phyloP scores from a whole-genome alignment of 2,888 invertebrate species.

The Trimorus sp. region DNA sequence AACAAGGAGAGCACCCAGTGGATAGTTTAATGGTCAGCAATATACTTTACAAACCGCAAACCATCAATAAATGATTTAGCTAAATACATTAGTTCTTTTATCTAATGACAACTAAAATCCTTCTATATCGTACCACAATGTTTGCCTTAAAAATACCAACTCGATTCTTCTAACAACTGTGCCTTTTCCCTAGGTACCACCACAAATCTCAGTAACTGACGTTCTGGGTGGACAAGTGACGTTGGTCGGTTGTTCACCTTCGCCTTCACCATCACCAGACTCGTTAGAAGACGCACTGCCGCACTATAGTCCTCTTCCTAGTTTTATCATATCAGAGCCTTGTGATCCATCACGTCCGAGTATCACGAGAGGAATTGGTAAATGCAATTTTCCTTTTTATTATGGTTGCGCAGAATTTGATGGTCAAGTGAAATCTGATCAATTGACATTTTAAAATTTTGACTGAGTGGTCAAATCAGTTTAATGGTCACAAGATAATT shows the following conservation, averaged over 20 bases:
- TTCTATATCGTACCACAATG: no score
- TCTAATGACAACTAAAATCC: no score
- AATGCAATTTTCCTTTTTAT: constrained; percentile 15
- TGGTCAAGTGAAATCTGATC: not conserved
- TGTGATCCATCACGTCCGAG: constrained; percentile 89
- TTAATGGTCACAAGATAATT: no score
- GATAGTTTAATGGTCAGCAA: constrained; percentile 78
- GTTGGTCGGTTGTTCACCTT: constrained; percentile 88
- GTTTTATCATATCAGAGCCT: constrained; percentile 88
- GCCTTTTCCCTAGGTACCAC: constrained; percentile 80
- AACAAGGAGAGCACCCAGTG: constrained; percentile 85
- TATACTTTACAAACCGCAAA: not conserved
- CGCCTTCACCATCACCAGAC: constrained; percentile 83
- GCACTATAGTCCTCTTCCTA: constrained; percentile 78
- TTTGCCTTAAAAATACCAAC: no score
- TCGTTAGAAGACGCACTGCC: constrained; percentile 78
- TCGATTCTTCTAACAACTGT: not conserved
- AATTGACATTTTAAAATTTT: no score
- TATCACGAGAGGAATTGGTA: constrained; percentile 89
- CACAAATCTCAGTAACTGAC: constrained; percentile 96
- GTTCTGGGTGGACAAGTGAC: constrained; percentile 93
- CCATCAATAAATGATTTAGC: no score
- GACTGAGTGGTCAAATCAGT: no score
- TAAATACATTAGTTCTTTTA: no score
- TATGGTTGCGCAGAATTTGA: not conserved